Evolutionary conservation across 2,113 vertebrate species (phyloP).

Genomic region (Chaenocephalus aceratus): DNA sequence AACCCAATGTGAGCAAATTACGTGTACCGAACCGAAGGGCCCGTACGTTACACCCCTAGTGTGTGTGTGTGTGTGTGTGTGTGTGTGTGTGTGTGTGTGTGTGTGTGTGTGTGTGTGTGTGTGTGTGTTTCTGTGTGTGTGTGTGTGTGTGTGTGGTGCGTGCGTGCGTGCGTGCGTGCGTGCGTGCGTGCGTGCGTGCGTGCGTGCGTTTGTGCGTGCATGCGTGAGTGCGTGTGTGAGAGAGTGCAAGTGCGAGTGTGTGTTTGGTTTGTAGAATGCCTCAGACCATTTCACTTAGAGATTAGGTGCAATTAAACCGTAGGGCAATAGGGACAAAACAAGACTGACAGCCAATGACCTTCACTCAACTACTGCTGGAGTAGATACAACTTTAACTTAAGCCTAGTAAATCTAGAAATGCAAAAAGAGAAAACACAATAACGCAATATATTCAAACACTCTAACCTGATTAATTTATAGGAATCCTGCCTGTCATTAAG

Average conservation of each 20-base stretch:
- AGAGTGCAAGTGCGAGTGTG: background rate
- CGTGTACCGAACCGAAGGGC: too few relatives aligned
- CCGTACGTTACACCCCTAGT: background rate
- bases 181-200: background rate
- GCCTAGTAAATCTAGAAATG: constrained; percentile 4
- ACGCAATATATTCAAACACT: constrained; percentile 1
- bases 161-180: background rate
- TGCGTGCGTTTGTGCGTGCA: constrained; percentile 15
- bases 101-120: background rate
- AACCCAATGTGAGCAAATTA: too few relatives aligned
- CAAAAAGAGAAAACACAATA: background rate
- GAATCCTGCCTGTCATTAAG: too few relatives aligned
- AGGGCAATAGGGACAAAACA: constrained; percentile 35
- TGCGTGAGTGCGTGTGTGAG: constrained; percentile 10
- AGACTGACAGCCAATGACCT: constrained; percentile 8
- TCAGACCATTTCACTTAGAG: constrained; percentile 22
- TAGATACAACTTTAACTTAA: background rate
- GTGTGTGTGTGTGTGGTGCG: constrained; percentile 13
- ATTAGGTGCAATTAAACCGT: constrained; percentile 58
- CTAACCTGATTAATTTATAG: too few relatives aligned
- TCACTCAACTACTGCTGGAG: constrained; percentile 3
- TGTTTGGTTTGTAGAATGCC: constrained; percentile 25
- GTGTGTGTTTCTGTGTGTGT: constrained; percentile 17
- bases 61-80: constrained; percentile 27
- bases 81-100: constrained; percentile 5